Evolutionary conservation across 2,797 vertebrate genomes (phyloP), one percentile per base, ranked within the genome.

Genomic region (Setipinna tenuifilis): DNA sequence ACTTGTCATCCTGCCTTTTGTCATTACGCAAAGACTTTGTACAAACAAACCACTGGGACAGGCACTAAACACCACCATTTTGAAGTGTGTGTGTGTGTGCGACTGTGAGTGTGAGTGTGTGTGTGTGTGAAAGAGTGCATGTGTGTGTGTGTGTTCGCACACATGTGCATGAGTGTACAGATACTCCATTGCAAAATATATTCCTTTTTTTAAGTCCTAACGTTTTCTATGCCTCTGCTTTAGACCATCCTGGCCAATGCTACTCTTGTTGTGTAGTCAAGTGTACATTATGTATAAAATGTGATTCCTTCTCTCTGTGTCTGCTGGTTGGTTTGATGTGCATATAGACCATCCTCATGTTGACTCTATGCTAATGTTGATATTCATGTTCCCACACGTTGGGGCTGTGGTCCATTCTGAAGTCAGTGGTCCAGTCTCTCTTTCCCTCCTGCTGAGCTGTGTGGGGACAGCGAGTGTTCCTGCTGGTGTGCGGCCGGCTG

Each of bases 221-320:
- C 68, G 35, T 75, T 75, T 75, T 71, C 31, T 75, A 75, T 75
- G 68, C 68, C 65, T 35, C 25, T 75, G 68, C 68, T 75, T 75
- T 14, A 75, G 6, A 17, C 31, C 68, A 75, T 75, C 68, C 35
- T 35, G 68, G 68, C 68, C 28, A 35, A 31, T 41, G 31, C 68
- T 75, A 75, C 68, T 75, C 31, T 75, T 75, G 68, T 35, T 35
- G 68, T 75, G 68, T 75, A 75, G 68, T 75, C 68, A 75, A 19
- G 68, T 75, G 68, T 75, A 75, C 35, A 75, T 75, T 41, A 35
- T 75, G 68, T 75, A 35, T 41, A 75, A 17, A 75, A 35, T 35
- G 68, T 35, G 68, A 75, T 75, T 75, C 31, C 68, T 35, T 65
- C 23, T 65, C 23, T 75, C 4, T 75, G 16, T 17, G 68, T 75